These are phyloP conservation scores for Doris montereyensis DNA, from an alignment of 2,888 invertebrate genomes.

Conservation along the genomic window DNA sequence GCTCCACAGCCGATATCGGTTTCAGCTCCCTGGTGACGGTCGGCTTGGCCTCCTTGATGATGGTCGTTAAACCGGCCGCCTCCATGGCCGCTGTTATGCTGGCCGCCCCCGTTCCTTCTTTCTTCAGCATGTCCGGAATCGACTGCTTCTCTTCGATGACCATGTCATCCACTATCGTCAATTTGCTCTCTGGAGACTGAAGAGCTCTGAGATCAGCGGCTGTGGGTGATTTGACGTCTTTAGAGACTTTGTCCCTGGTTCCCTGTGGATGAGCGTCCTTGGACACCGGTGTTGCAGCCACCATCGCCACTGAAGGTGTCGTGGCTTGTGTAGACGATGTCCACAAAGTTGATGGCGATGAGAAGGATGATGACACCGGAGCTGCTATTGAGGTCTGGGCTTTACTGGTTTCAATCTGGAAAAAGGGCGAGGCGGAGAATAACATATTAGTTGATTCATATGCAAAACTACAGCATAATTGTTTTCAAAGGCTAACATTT, in stretches of 20 bases:
- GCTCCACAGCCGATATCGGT: constrained; percentile 10
- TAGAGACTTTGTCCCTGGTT: too few relatives aligned
- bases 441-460: too few relatives aligned
- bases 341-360: constrained; percentile 43
- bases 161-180: constrained; percentile 33
- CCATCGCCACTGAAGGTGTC: constrained; percentile 38
- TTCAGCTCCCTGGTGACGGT: constrained; percentile 8
- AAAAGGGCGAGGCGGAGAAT: too few relatives aligned
- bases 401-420: too few relatives aligned
- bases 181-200: background rate
- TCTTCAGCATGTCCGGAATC: constrained; percentile 4
- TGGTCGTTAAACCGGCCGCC: constrained; percentile 35
- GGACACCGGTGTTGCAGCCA: constrained; percentile 36
- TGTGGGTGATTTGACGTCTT: background rate
- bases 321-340: constrained; percentile 43
- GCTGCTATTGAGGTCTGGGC: too few relatives aligned
- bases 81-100: constrained; percentile 36
- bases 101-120: background rate
- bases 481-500: too few relatives aligned
- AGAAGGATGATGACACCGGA: background rate
- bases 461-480: too few relatives aligned
- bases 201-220: background rate
- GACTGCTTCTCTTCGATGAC: constrained; percentile 33
- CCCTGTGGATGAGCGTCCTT: too few relatives aligned
- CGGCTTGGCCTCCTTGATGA: constrained; percentile 25